Conservation (phyloP, 2,888 invertebrate species). For the Phaonia tiefii region DNA sequence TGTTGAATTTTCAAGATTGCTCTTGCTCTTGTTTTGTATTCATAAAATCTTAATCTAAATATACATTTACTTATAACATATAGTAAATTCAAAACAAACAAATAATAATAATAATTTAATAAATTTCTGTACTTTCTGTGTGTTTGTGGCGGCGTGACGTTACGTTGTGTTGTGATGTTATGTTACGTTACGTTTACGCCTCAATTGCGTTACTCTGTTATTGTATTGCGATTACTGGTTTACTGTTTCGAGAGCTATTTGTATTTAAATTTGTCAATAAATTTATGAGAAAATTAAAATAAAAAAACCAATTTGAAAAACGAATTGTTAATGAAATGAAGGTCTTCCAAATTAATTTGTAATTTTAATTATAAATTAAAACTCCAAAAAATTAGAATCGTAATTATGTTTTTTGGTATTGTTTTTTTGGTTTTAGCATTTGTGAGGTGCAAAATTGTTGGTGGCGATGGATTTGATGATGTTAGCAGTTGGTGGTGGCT, state of each 20-base stretch:
- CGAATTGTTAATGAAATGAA: not conserved
- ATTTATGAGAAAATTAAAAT: conserved; percentile 22
- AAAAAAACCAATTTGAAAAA: not conserved
- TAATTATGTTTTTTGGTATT: too few species aligned
- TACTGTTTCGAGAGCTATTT: conserved; percentile 31
- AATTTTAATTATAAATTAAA: not conserved
- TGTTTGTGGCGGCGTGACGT: not conserved
- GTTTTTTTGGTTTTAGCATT: not conserved
- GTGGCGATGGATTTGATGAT: not conserved
- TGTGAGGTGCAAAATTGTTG: conserved; percentile 18
- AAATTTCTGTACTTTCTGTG: conserved; percentile 30
- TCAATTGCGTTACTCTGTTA: not conserved
- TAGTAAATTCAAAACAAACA: too few species aligned
- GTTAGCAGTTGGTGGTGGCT: not conserved
- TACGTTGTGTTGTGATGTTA: not conserved
- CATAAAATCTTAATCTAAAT: conserved; percentile 36
- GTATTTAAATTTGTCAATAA: conserved; percentile 37
- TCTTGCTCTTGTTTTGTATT: conserved; percentile 28
- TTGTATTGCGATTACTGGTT: not conserved
- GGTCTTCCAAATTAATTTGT: not conserved
- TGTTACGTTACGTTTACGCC: not conserved
- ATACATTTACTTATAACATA: conserved; percentile 33
- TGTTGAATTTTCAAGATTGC: not conserved
- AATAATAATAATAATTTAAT: conserved; percentile 30
- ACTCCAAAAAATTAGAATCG: not conserved